phyloP scores from a whole-genome alignment of 2,888 invertebrate genomes.

The Cephus spinipes region DNA sequence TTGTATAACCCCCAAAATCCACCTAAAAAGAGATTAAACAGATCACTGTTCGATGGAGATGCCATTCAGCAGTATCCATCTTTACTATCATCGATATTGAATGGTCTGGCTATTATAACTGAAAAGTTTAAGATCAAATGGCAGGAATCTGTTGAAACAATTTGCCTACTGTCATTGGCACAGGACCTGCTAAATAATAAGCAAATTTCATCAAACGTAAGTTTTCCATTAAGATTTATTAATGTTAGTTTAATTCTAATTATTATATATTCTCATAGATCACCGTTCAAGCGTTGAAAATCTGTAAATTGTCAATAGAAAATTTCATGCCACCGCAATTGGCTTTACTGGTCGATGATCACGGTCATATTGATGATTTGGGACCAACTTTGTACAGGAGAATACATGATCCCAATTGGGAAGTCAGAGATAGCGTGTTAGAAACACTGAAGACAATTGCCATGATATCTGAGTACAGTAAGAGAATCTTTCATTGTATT shows the following conservation, averaged over 20 bases:
- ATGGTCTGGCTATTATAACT: constrained; percentile 75
- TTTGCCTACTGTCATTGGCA: constrained; percentile 72
- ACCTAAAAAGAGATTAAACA: constrained; percentile 30
- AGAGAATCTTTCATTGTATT: constrained; percentile 51
- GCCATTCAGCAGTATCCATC: constrained; percentile 66
- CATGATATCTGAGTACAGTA: constrained; percentile 78
- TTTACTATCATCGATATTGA: constrained; percentile 76
- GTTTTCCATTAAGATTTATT: background rate
- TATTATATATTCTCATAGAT: constrained; percentile 68
- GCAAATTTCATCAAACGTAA: background rate
- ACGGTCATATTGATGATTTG: constrained; percentile 73
- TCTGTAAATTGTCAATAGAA: constrained; percentile 77
- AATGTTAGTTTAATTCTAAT: background rate
- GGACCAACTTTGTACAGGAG: constrained; percentile 77
- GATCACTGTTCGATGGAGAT: constrained; percentile 58
- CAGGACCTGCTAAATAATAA: background rate
- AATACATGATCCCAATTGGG: constrained; percentile 81
- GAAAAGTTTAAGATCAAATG: constrained; percentile 80
- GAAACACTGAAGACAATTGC: constrained; percentile 80
- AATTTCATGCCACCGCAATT: constrained; percentile 84
- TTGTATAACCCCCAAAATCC: constrained; percentile 21
- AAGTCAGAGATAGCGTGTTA: constrained; percentile 81
- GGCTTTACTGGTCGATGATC: constrained; percentile 77
- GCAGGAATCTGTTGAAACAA: constrained; percentile 82
- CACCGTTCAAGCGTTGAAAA: constrained; percentile 77